phyloP scores from a whole-genome alignment of 1,140 invertebrate species.

The Druon quercuslanigerum region DNA sequence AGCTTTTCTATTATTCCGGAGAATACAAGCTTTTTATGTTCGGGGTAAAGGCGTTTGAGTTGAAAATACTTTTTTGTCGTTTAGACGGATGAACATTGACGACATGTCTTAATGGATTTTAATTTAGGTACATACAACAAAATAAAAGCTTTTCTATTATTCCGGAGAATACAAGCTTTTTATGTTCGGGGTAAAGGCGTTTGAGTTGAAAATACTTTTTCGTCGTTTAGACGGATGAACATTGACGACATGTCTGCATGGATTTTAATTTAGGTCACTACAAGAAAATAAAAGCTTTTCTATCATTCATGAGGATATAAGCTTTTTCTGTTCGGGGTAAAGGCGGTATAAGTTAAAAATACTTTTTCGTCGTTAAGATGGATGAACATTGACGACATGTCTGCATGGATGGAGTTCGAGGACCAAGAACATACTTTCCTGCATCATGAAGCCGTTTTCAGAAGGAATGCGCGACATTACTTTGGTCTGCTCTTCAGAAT shows the following conservation, averaged over 20 bases:
- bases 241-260: conserved; percentile 47
- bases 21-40: neutral
- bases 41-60: conserved; percentile 4
- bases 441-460: conserved; percentile 52
- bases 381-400: conserved; percentile 52
- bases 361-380: conserved; percentile 43
- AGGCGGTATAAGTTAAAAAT: conserved; percentile 13
- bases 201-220: conserved; percentile 16
- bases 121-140: neutral
- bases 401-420: conserved; percentile 51
- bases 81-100: conserved; percentile 53
- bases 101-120: conserved; percentile 50
- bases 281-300: conserved; percentile 9
- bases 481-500: conserved; percentile 56
- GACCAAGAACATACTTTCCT: conserved; percentile 51
- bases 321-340: neutral
- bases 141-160: conserved; percentile 16
- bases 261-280: conserved; percentile 29
- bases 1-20: conserved; percentile 4
- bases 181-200: conserved; percentile 1
- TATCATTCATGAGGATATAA: neutral
- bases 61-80: conserved; percentile 21
- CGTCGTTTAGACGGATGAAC: conserved; percentile 52
- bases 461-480: conserved; percentile 56
- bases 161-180: neutral